Conservation (phyloP, 2,797 vertebrate genomes). For the Lophura swinhoii region DNA sequence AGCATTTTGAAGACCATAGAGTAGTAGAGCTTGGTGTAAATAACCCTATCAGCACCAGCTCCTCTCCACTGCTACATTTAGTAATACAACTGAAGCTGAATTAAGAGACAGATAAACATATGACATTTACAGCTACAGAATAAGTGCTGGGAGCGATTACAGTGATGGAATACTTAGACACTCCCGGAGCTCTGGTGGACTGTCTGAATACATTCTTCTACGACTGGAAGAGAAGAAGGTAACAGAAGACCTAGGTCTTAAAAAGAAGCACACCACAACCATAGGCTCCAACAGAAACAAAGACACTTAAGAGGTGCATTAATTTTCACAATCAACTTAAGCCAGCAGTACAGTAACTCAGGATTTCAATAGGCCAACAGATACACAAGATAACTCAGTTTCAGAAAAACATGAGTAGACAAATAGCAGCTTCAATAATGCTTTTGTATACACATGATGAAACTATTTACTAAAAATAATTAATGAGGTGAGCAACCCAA, state of each 20-base stretch:
- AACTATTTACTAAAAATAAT: fast-evolving
- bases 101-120: not conserved
- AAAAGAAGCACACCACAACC: too few relatives aligned
- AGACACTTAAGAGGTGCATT: not conserved
- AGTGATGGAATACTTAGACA: fast-evolving
- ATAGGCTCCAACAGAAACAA: fast-evolving
- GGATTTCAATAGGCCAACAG: not conserved
- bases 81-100: not conserved
- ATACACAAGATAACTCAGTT: not conserved
- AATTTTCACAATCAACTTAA: not conserved
- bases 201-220: not conserved
- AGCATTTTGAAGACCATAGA: not conserved
- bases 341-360: fast-evolving
- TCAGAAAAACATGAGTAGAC: not conserved
- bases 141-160: not conserved
- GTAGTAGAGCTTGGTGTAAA: not conserved
- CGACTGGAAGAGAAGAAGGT: not conserved
- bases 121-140: not conserved
- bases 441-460: not conserved
- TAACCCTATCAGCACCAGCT: not conserved
- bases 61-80: not conserved
- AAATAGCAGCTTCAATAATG: not conserved
- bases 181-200: not conserved
- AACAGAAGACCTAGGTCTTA: not conserved
- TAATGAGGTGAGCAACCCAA: not conserved